Conservation (phyloP, 2,113 vertebrate genomes). For the Gallinago jamesoni region DNA sequence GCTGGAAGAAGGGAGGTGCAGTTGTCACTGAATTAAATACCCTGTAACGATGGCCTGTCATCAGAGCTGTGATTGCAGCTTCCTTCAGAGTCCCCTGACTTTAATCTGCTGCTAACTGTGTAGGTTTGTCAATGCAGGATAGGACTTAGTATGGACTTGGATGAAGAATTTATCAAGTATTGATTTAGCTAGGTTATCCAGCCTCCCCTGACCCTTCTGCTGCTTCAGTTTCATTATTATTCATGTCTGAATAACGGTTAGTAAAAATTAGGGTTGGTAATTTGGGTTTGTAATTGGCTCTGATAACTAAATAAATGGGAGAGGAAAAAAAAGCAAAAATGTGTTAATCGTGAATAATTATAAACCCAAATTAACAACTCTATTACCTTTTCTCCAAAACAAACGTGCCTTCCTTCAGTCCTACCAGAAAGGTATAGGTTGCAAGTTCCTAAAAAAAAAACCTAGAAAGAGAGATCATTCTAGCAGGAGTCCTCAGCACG, state of each 20-base stretch:
- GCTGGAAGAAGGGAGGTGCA: not conserved
- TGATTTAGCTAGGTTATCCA: not conserved
- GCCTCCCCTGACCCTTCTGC: not conserved
- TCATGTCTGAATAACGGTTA: constrained; percentile 4
- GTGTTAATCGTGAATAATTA: constrained; percentile 3
- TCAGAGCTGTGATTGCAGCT: not conserved
- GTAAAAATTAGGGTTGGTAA: constrained; percentile 13
- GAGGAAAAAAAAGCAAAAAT: not conserved
- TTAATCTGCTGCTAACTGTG: not conserved
- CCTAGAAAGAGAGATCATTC: not conserved
- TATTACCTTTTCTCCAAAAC: not conserved
- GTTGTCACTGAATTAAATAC: not conserved
- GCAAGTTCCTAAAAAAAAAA: not conserved
- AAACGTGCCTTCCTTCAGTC: not conserved
- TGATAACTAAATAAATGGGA: constrained; percentile 3
- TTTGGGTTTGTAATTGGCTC: constrained; percentile 50
- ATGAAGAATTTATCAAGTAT: constrained; percentile 12
- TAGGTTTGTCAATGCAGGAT: not conserved
- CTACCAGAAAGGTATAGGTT: not conserved
- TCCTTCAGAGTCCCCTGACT: not conserved
- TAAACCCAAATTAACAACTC: not conserved
- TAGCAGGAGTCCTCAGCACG: not conserved
- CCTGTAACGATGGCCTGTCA: not conserved
- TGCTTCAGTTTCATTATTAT: constrained; percentile 37
- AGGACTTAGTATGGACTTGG: not conserved